phyloP scores from a whole-genome alignment of 30 jellyfish, hydroid and myxozoan genomes.

The Nemopilema nomurai region DNA sequence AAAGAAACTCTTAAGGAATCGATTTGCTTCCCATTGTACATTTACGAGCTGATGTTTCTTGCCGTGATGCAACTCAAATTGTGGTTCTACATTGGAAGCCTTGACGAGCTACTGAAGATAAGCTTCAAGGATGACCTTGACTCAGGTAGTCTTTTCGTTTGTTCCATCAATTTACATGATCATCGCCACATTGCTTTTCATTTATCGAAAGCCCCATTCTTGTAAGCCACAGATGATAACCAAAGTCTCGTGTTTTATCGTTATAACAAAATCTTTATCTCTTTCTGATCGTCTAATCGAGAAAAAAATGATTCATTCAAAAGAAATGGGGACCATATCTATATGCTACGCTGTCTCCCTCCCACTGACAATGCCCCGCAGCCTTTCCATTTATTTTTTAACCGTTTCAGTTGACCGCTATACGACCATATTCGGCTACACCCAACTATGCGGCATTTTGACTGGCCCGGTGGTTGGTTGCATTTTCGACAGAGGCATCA shows the following conservation, averaged over 20 bases:
- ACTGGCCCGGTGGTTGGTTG: constrained; percentile 57
- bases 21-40: constrained; percentile 16
- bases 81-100: constrained; percentile 40
- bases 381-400: background rate
- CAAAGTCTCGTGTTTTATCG: too few species aligned
- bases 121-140: background rate
- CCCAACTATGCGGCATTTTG: constrained; percentile 59
- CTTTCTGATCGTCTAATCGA: too few species aligned
- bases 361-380: too few species aligned
- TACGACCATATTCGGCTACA: constrained; percentile 35
- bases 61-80: constrained; percentile 20
- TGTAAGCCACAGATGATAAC: too few species aligned
- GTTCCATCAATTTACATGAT: background rate
- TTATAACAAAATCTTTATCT: too few species aligned
- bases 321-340: too few species aligned
- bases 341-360: too few species aligned
- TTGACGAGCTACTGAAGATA: background rate
- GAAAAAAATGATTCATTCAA: too few species aligned
- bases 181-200: background rate
- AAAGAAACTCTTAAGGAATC: constrained; percentile 12
- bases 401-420: constrained; percentile 30
- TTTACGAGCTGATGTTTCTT: constrained; percentile 10
- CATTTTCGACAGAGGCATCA: constrained; percentile 42
- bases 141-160: constrained; percentile 5
- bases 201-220: background rate